Percentiles rank a stretch among this genome's conserved stretches.
phyloP scores from a whole-genome alignment of 1,140 invertebrate species.

The Drosophila orosa region DNA sequence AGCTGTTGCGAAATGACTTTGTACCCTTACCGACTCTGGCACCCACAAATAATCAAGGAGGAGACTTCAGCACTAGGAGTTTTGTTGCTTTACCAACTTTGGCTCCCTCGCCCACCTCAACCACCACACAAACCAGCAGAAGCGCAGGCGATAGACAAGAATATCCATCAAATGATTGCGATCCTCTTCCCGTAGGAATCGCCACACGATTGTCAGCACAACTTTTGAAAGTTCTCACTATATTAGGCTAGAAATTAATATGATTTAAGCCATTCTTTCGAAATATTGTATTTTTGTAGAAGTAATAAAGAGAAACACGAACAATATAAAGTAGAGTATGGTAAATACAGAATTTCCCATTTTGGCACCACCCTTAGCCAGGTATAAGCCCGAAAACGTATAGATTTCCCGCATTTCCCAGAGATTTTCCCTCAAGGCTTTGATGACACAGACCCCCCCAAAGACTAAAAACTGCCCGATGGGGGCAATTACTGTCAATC shows the following conservation, averaged over 20 bases:
- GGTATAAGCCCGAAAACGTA: not conserved
- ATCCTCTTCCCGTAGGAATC: not conserved
- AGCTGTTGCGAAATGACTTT: not conserved
- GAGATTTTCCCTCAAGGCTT: slow-evolving; percentile 20
- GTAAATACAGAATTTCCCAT: not conserved
- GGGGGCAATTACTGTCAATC: slow-evolving; percentile 68
- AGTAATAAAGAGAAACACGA: not conserved
- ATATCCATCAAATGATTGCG: not conserved
- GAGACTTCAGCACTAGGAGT: not conserved
- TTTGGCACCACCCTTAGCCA: too few relatives aligned
- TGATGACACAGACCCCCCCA: slow-evolving; percentile 31
- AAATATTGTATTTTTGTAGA: not conserved
- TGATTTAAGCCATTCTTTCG: not conserved
- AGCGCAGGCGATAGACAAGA: not conserved
- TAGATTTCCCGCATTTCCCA: slow-evolving; percentile 16
- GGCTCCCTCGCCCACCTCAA: not conserved
- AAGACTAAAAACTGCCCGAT: slow-evolving; percentile 3
- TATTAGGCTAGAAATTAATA: slow-evolving; percentile 20
- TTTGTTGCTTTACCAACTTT: not conserved
- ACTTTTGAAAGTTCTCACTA: slow-evolving; percentile 37
- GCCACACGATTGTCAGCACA: slow-evolving; percentile 26
- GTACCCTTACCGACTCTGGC: not conserved
- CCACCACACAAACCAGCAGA: not conserved
- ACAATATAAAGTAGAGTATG: not conserved
- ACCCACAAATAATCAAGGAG: not conserved